Conservation (phyloP, 2,888 invertebrate species). For the Acanthoscelides obtectus region DNA sequence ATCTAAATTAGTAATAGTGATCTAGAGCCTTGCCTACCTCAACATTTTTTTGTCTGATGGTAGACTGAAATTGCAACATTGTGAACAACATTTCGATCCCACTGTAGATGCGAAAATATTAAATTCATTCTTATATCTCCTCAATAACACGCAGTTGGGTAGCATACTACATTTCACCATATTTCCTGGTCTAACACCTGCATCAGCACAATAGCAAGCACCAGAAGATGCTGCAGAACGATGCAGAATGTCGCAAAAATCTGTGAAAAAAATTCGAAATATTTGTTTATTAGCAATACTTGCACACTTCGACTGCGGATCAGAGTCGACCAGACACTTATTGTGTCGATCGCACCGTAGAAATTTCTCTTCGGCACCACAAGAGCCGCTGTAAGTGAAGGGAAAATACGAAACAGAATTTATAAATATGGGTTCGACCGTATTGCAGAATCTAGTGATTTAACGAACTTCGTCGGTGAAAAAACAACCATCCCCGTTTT, state of each 20-base stretch:
- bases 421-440: conserved; percentile 44
- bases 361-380: neutral
- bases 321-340: neutral
- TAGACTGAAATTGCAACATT: too few relatives aligned
- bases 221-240: neutral
- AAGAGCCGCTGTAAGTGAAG: conserved; percentile 42
- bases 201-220: neutral
- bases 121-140: too few relatives aligned
- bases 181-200: neutral
- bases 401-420: conserved; percentile 44
- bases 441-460: conserved; percentile 39
- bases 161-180: neutral
- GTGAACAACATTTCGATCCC: too few relatives aligned
- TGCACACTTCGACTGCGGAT: neutral
- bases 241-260: neutral
- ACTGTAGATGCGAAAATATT: too few relatives aligned
- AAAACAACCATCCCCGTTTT: conserved; percentile 20
- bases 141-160: too few relatives aligned
- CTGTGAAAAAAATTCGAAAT: neutral
- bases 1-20: too few relatives aligned
- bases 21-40: too few relatives aligned
- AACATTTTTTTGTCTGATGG: too few relatives aligned
- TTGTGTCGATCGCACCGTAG: neutral
- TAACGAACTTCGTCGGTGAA: conserved; percentile 29
- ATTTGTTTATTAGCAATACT: neutral